Conservation (phyloP, 2,113 vertebrate genomes). For the Chloropsis hardwickii region DNA sequence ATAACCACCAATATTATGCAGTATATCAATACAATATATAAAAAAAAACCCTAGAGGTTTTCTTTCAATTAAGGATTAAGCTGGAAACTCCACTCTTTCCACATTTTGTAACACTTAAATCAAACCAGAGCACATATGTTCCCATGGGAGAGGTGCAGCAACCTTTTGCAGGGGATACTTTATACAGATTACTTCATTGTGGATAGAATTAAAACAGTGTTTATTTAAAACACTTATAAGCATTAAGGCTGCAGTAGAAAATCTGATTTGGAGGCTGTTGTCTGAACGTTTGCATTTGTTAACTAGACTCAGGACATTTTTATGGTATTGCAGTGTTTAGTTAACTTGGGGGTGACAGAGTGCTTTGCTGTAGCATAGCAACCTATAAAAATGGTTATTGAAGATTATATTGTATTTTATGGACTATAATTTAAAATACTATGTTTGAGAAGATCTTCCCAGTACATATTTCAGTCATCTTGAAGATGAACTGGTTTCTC, state of each 20-base stretch:
- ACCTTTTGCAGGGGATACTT: not conserved
- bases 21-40: not conserved
- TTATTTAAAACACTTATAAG: not conserved
- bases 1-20: not conserved
- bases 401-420: not conserved
- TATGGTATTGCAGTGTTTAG: not conserved
- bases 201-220: not conserved
- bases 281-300: not conserved
- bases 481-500: not conserved
- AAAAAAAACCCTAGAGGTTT: not conserved
- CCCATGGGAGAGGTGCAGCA: not conserved
- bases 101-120: not conserved
- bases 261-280: not conserved
- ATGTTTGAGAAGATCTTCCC: not conserved
- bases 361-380: not conserved
- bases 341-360: not conserved
- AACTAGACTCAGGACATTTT: not conserved
- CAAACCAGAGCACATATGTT: not conserved
- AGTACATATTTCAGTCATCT: not conserved
- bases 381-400: not conserved
- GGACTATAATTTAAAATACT: not conserved
- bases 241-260: not conserved
- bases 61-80: not conserved
- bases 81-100: not conserved
- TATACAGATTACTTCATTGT: not conserved